A percentile compares a stretch with the other conserved stretches of the same genome.
These are phyloP conservation scores for Frankliniella fusca DNA, from an alignment of 2,888 invertebrate genomes.

Conservation along the genomic window DNA sequence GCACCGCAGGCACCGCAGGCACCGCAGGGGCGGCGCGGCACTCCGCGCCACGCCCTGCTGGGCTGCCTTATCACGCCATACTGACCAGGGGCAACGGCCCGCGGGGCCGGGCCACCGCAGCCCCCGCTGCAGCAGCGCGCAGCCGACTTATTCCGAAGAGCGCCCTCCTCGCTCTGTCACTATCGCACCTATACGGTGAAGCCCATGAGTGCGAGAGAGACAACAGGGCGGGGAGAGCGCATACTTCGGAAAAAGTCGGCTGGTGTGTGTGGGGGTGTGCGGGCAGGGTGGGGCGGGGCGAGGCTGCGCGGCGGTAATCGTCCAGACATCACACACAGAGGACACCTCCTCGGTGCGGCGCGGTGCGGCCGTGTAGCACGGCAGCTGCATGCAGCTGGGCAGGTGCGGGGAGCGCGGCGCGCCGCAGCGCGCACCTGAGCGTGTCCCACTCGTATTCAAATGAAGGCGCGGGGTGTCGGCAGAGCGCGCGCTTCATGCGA, in stretches of 20 bases:
- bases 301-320: not conserved
- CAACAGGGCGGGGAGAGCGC: not conserved
- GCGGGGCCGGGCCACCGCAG: not conserved
- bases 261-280: not conserved
- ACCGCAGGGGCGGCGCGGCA: not conserved
- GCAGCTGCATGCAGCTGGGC: not conserved
- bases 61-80: not conserved
- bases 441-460: too few species aligned
- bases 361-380: too few species aligned
- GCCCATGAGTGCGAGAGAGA: too few species aligned
- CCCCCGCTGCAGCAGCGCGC: not conserved
- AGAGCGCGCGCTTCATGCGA: too few species aligned
- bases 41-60: constrained; percentile 2
- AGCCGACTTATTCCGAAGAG: too few species aligned
- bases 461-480: too few species aligned
- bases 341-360: too few species aligned
- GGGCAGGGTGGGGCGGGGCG: not conserved
- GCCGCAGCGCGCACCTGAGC: not conserved
- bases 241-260: not conserved
- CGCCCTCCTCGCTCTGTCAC: too few species aligned
- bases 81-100: constrained; percentile 20
- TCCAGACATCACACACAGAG: constrained; percentile 8
- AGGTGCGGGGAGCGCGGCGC: not conserved
- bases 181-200: too few species aligned
- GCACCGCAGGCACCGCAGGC: not conserved